These are phyloP conservation scores for Xiphydria camelus DNA, from an alignment of 2,888 invertebrate species.

Conservation along the genomic window DNA sequence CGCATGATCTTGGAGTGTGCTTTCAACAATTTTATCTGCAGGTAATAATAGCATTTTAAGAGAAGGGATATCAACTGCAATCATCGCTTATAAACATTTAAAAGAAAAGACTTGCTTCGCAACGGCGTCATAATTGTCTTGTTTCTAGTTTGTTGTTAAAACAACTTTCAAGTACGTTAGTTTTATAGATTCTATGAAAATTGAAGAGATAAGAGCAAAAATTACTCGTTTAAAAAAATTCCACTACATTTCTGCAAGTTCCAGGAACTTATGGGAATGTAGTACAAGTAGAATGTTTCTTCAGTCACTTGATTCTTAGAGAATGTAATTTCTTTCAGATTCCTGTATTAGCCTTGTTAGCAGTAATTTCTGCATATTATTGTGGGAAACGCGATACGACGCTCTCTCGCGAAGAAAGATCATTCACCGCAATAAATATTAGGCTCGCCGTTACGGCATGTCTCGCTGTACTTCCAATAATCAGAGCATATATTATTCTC, in stretches of 20 bases:
- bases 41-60: too few species aligned
- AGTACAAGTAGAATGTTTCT: slow-evolving; percentile 18
- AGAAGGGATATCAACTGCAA: too few species aligned
- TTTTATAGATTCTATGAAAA: too few species aligned
- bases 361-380: slow-evolving; percentile 79
- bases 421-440: slow-evolving; percentile 66
- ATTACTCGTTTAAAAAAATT: too few species aligned
- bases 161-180: too few species aligned
- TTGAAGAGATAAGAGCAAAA: too few species aligned
- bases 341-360: slow-evolving; percentile 73
- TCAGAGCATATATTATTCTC: slow-evolving; percentile 69
- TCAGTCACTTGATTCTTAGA: slow-evolving; percentile 1
- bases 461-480: slow-evolving; percentile 69
- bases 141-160: too few species aligned
- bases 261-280: slow-evolving; percentile 3
- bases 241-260: not conserved
- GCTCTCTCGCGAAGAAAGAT: slow-evolving; percentile 66
- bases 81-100: too few species aligned
- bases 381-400: slow-evolving; percentile 70
- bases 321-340: slow-evolving; percentile 59
- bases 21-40: slow-evolving; percentile 80
- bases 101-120: too few species aligned
- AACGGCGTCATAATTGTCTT: too few species aligned
- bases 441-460: slow-evolving; percentile 68
- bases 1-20: slow-evolving; percentile 80